Conservation (phyloP, 2,797 vertebrate species). For the Peromyscus melanophrys region DNA sequence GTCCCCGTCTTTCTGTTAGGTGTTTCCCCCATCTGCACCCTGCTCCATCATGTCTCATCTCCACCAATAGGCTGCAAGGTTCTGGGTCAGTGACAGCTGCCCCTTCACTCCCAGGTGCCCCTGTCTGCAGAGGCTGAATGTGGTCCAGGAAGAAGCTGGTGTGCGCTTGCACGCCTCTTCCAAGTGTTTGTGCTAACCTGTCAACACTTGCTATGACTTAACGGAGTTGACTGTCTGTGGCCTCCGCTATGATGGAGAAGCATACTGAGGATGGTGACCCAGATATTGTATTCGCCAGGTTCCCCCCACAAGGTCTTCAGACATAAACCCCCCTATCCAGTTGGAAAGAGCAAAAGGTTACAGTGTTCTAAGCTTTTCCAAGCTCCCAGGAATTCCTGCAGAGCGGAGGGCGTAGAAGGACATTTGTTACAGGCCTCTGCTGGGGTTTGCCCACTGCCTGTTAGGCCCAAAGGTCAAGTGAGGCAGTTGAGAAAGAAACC, state of each 20-base stretch:
- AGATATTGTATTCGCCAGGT: neutral
- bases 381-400: neutral
- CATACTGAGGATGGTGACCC: neutral
- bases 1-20: neutral
- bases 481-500: conserved; percentile 71
- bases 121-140: neutral
- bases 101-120: no score
- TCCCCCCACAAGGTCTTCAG: neutral
- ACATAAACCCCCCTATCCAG: neutral
- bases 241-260: neutral
- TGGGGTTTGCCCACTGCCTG: conserved; percentile 6
- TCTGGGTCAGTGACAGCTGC: neutral
- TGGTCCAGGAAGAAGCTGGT: neutral
- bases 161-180: neutral
- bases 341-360: neutral
- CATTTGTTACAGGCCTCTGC: neutral
- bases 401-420: neutral
- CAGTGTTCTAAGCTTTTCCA: neutral
- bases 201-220: neutral
- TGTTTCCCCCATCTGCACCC: no score
- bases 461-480: conserved; percentile 72
- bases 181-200: neutral
- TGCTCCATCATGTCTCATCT: neutral
- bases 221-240: neutral
- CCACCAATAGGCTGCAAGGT: neutral